These are phyloP conservation scores for Calycopis cecrops DNA, from an alignment of 1,140 invertebrate species.

Conservation along the genomic window DNA sequence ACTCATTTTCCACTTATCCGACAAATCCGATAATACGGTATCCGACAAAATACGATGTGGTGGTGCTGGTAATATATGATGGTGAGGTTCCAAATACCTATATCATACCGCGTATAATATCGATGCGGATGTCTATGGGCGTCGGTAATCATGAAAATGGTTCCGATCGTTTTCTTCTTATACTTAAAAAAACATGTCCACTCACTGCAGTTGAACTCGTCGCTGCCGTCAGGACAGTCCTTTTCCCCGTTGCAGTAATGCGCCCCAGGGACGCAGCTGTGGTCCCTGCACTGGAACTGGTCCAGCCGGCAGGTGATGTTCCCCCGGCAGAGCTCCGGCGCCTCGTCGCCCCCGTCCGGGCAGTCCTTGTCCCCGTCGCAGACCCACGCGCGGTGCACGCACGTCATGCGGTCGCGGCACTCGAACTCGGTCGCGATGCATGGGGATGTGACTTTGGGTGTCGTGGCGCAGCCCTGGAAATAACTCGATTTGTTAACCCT, in stretches of 20 bases:
- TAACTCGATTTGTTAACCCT: too few species aligned
- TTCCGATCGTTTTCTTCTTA: too few species aligned
- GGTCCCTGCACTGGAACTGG: constrained; percentile 89
- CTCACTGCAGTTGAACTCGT: constrained; percentile 88
- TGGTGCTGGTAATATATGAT: too few species aligned
- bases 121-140: too few species aligned
- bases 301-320: constrained; percentile 87
- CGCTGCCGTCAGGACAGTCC: constrained; percentile 89
- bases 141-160: too few species aligned
- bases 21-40: too few species aligned
- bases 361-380: constrained; percentile 93
- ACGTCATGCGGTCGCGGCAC: constrained; percentile 89
- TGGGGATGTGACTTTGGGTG: constrained; percentile 72
- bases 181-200: constrained; percentile 21
- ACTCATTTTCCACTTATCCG: too few species aligned
- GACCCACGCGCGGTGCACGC: constrained; percentile 89
- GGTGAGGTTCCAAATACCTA: too few species aligned
- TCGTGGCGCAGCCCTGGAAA: constrained; percentile 76
- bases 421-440: constrained; percentile 85
- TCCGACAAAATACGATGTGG: too few species aligned
- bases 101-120: too few species aligned
- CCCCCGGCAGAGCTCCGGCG: constrained; percentile 77
- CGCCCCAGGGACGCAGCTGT: constrained; percentile 87
- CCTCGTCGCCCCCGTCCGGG: constrained; percentile 88
- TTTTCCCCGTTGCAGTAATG: constrained; percentile 88